A percentile compares a stretch with the other conserved stretches of the same genome.
Conservation (phyloP, 2,113 vertebrate species). For the Lampris incognitus region DNA sequence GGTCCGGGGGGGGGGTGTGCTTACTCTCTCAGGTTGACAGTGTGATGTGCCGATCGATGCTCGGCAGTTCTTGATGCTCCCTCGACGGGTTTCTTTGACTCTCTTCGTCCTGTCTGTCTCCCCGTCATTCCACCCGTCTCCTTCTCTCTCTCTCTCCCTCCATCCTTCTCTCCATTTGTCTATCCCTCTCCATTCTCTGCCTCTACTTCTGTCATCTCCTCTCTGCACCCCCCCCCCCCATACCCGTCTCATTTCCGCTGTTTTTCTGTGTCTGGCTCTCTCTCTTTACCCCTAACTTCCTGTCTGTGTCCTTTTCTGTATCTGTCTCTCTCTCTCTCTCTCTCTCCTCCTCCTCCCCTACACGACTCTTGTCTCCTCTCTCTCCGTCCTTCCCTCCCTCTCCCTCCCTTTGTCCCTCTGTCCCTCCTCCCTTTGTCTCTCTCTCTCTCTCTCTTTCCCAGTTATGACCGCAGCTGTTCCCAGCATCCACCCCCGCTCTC, state of each 20-base stretch:
- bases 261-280: neutral
- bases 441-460: constrained; percentile 62
- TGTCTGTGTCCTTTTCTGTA: constrained; percentile 13
- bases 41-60: constrained; percentile 64
- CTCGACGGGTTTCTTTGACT: constrained; percentile 42
- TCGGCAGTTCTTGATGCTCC: constrained; percentile 54
- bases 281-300: constrained; percentile 20
- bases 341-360: constrained; percentile 3
- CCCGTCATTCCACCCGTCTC: neutral
- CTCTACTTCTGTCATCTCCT: constrained; percentile 9
- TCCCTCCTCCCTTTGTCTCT: constrained; percentile 31
- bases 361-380: neutral
- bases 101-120: constrained; percentile 11
- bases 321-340: neutral
- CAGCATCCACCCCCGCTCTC: constrained; percentile 82
- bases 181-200: neutral
- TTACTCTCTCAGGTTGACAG: constrained; percentile 75
- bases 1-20: constrained; percentile 70
- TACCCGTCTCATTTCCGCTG: neutral
- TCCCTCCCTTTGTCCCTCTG: constrained; percentile 23
- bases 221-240: constrained; percentile 1
- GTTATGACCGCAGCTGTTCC: constrained; percentile 85
- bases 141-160: neutral
- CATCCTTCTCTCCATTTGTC: neutral
- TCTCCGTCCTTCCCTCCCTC: constrained; percentile 3